Evolutionary conservation across 1,140 invertebrate genomes (phyloP).

Genomic region (Drosophila eugracilis): DNA sequence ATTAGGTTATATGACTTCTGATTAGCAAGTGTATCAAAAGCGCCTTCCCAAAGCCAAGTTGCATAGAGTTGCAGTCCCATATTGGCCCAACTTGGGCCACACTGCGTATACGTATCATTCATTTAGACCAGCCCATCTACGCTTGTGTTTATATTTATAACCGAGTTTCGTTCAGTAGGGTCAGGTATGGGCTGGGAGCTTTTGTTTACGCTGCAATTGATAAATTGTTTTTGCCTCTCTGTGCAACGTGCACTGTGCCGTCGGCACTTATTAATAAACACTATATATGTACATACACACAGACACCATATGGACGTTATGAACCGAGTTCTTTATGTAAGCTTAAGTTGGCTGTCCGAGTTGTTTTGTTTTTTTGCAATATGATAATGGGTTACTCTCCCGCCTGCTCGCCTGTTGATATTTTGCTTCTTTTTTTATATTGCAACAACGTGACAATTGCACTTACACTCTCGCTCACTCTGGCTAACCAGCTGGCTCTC

Average conservation of each 20-base stretch:
- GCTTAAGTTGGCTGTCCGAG: conserved; percentile 25
- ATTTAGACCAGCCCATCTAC: neutral
- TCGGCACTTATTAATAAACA: conserved; percentile 45
- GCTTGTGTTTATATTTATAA: neutral
- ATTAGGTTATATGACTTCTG: neutral
- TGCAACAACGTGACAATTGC: conserved; percentile 39
- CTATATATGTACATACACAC: conserved; percentile 1
- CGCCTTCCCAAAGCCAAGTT: no score
- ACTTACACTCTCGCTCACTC: conserved; percentile 22
- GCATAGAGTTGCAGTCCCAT: neutral
- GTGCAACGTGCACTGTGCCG: conserved; percentile 33
- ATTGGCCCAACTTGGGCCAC: neutral
- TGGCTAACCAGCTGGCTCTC: neutral
- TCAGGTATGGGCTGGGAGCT: conserved; percentile 22
- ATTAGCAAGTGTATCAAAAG: no score
- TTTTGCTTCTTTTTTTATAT: conserved; percentile 5
- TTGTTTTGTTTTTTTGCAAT: conserved; percentile 26
- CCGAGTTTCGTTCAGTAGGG: conserved; percentile 5
- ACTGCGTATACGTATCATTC: conserved; percentile 33
- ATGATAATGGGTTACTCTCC: conserved; percentile 28
- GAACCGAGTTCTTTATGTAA: conserved; percentile 42
- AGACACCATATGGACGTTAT: conserved; percentile 15
- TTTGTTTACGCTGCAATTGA: conserved; percentile 34
- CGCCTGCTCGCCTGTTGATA: neutral
- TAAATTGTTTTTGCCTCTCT: neutral